Conservation (phyloP, 2,888 invertebrate genomes). For the Xestia c-nigrum region DNA sequence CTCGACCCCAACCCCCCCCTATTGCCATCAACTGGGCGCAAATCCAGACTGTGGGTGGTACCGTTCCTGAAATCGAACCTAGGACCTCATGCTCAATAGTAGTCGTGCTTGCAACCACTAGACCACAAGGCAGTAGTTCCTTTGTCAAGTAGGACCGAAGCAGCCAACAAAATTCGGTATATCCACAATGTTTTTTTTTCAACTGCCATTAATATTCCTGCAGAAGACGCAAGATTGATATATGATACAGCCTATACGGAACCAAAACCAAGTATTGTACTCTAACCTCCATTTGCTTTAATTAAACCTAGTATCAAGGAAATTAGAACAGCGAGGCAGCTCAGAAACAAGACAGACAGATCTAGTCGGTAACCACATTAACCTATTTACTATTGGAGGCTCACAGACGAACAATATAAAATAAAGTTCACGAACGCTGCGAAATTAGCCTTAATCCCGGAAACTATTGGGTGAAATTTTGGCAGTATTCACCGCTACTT, state of each 20-base stretch:
- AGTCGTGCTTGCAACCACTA: too few relatives aligned
- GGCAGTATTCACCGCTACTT: slow-evolving; percentile 38
- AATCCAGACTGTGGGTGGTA: too few relatives aligned
- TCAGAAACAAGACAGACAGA: slow-evolving; percentile 25
- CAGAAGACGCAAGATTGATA: too few relatives aligned
- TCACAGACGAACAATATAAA: slow-evolving; percentile 22
- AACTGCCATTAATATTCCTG: not conserved
- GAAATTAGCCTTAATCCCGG: slow-evolving; percentile 31
- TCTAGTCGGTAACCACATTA: slow-evolving; percentile 37
- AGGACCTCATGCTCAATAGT: too few relatives aligned
- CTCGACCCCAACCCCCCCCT: too few relatives aligned
- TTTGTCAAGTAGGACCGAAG: not conserved
- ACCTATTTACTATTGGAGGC: slow-evolving; percentile 42
- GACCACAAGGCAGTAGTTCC: too few relatives aligned
- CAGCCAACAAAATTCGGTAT: not conserved
- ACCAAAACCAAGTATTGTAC: not conserved
- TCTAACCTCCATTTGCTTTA: slow-evolving; percentile 7
- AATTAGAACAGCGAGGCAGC: slow-evolving; percentile 37
- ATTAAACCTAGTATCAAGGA: slow-evolving; percentile 30
- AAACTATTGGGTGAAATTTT: slow-evolving; percentile 49
- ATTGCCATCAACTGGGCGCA: too few relatives aligned
- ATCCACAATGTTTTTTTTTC: not conserved
- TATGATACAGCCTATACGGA: not conserved
- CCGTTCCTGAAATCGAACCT: too few relatives aligned
- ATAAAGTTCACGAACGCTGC: slow-evolving; percentile 28